Evolutionary conservation across 2,888 invertebrate genomes (phyloP).

Genomic region (Nemoura dubitans): DNA sequence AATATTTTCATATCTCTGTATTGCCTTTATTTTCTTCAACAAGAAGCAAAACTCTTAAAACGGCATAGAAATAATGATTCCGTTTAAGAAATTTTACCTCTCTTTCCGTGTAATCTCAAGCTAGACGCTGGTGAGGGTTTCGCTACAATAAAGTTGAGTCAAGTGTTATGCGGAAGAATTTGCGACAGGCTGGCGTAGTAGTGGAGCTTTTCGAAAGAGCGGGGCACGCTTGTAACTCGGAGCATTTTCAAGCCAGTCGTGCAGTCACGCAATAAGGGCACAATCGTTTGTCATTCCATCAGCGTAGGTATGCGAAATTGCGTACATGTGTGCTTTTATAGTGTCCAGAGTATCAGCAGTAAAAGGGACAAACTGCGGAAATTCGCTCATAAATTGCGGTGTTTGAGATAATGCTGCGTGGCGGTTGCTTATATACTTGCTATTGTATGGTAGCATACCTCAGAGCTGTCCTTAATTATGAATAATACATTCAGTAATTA

Average conservation of each 20-base stretch:
- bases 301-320: conserved; percentile 12
- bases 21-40: neutral
- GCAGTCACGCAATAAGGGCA: conserved; percentile 12
- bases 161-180: neutral
- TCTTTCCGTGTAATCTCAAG: neutral
- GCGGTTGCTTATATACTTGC: neutral
- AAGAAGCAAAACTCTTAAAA: neutral
- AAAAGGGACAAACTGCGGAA: neutral
- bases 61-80: neutral
- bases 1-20: neutral
- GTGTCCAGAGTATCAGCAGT: neutral
- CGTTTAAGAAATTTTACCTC: neutral
- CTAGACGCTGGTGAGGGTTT: neutral
- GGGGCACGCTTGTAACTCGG: neutral
- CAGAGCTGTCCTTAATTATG: conserved; percentile 3
- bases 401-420: neutral
- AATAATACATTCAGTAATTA: neutral
- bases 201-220: neutral
- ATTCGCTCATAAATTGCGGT: neutral
- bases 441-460: neutral
- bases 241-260: neutral
- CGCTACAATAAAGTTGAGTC: conserved; percentile 1
- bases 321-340: conserved; percentile 12
- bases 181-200: neutral
- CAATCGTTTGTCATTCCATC: neutral